Base-by-base conservation (phyloP, 2,113 vertebrate species). In the Crotophaga sulcirostris region DNA sequence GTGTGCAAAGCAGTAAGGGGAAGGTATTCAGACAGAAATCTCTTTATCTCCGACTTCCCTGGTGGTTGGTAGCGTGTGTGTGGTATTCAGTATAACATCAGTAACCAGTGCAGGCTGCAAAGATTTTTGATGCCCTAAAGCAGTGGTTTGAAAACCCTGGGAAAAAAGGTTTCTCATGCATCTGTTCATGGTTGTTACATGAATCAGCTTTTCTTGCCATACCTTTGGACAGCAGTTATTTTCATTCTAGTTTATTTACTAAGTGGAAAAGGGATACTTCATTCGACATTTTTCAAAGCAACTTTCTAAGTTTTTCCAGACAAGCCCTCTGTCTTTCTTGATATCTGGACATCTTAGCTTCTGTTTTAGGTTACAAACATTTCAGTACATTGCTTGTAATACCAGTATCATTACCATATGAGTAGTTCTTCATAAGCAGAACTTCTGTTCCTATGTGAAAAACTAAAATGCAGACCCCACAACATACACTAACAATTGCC, bases 21-120 rank as follows among this genome's bases (percentile, higher is more conserved):
- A 94, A 92, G 16, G 17, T 59, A 95, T 51, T 89, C 74, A 90
- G 76, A 82, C 72, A 72, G n/a, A 81, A 92, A 77, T 81, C 68
- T 49, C 47, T 80, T 47, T 34, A 93, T 59, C 47, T 87, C 58
- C 3, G 4, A 49, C 60, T 90, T 74, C 52, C 89, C 73, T 89
- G 88, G 83, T 87, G 90, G 88, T 9, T 90, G 91, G 90, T 74
- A 93, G 62, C 59, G 56, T 10, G 49, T 90, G 95, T 96, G 94
- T 95, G 96, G 96, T 84, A 90, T 93, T 89, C 54, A 49, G 76
- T 33, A 87, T 45, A 90, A 86, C 34, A 81, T 38, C 52, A 92
- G 82, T 66, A 75, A 54, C 31, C 63, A 47, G 54, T 77, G n/a
- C 2, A 6, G 36, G 34, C 68, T 93, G 56, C 56, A 75, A 75